Base-by-base conservation (phyloP, 2,888 invertebrate genomes). In the Bhutanitis thaidina region DNA sequence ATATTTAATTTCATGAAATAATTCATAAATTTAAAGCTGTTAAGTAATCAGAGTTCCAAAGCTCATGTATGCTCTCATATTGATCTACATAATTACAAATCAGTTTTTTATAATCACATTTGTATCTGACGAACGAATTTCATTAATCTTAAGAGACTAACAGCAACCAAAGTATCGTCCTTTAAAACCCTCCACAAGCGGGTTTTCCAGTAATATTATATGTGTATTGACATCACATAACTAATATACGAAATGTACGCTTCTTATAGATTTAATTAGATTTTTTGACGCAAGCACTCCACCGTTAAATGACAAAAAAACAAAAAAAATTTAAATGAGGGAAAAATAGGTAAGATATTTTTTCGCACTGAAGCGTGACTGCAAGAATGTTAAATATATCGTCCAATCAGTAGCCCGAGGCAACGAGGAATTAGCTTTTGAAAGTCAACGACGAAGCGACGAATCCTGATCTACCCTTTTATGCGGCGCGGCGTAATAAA, bases 331-430 rank as follows among this genome's bases (percentile, higher is more conserved):
- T 25, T 3, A 71, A 74, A 64, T n/a, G 63, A 76, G 74, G 79
- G n/a, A 1, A 38, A 83, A 82, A 75, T 5, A 77, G 77, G 74
- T 74, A 81, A 84, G 81, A 84, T 81, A 75, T 86, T 85, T 86
- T 83, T 85, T 82, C 82, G 80, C 73, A 70, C 69, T 73, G 72
- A 78, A 78, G 69, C 79, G 77, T 78, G 77, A 80, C 81, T 77
- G 82, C 80, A 80, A 78, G 80, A 80, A 85, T 86, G 83, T 86
- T 87, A 85, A 87, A 88, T 88, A 89, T 87, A 87, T 87, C 78
- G 87, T 83, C 86, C 87, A 89, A 89, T 89, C 87, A 88, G 87
- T 86, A 84, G 77, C 76, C 75, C 65, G 68, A 5, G 61, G 65
- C 71, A 80, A 78, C 73, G 74, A 77, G 76, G 74, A 88, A 87